Conservation (phyloP, 2,888 invertebrate genomes). For the Synergus laeviventris region DNA sequence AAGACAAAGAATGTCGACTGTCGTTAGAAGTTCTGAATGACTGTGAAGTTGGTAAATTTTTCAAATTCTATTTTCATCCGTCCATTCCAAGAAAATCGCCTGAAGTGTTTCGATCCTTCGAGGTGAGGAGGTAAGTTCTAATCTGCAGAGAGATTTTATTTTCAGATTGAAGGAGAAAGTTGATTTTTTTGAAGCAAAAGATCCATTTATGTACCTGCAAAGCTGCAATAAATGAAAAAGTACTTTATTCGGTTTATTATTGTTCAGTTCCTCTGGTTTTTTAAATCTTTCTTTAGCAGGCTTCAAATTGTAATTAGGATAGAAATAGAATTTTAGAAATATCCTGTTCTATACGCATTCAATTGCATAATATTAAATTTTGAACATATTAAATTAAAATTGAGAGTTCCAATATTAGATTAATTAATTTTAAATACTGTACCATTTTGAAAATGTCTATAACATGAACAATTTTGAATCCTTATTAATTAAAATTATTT, state of each 20-base stretch:
- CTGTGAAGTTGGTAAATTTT: constrained; percentile 7
- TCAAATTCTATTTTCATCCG: constrained; percentile 2
- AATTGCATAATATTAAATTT: too few species aligned
- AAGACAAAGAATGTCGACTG: constrained; percentile 23
- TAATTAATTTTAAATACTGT: too few species aligned
- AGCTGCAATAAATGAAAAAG: constrained; percentile 29
- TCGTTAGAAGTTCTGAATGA: constrained; percentile 4
- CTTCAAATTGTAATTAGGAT: too few species aligned
- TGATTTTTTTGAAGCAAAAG: background rate
- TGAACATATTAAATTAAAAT: too few species aligned
- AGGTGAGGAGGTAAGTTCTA: constrained; percentile 25
- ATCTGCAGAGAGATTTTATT: background rate
- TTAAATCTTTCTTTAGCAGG: background rate
- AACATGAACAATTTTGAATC: too few species aligned
- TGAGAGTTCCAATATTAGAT: too few species aligned
- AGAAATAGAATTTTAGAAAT: too few species aligned
- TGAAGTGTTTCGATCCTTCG: background rate
- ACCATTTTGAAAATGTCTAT: too few species aligned
- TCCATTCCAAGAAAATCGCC: constrained; percentile 1
- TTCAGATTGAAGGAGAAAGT: constrained; percentile 14
- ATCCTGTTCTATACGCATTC: too few species aligned
- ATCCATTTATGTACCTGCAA: constrained; percentile 27
- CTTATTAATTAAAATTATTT: too few species aligned
- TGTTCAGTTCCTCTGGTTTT: background rate
- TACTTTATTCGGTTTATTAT: constrained; percentile 21